Evolutionary conservation across 37 sponge, comb jelly and placozoan species (phyloP), one percentile per base, ranked within the genome.

Genomic region (Halichondria panicea): DNA sequence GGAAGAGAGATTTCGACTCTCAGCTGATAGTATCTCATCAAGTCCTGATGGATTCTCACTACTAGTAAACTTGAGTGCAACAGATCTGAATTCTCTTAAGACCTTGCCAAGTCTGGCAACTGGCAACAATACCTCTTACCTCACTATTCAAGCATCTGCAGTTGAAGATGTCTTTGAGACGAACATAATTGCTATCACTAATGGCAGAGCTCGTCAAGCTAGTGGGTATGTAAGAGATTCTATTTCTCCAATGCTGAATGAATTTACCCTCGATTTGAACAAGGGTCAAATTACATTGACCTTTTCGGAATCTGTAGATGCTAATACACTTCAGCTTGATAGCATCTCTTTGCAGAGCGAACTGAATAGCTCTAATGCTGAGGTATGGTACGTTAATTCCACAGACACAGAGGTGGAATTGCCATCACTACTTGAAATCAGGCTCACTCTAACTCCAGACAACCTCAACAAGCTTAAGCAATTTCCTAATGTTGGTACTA

Each of bases 111-210:
- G 57, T 38, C 43, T 91, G 5, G 92, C 92, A 22, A 82, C 70
- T 12, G 61, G 42, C 43, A 35, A 53, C 2, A 81, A 66, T 25
- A 79, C 80, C 48, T 88, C 95, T 24, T 95, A 52, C 43, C 63
- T 88, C 31, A 84, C 79, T 6, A 46, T 91, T 37, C 61, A 67
- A n/a, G 82, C 88, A 36, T 70, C 72, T 19, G 75, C 95, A 30
- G 46, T 95, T 63, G 78, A 91, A 60, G 95, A 92, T 71, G 75
- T 88, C 28, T 84, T 76, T 81, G 89, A 85, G 15, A 68, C 75
- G 28, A 79, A 88, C 64, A 39, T 95, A 0, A 61, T 87, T 12
- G 90, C 89, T 11, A 63, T 92, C 21, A 89, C 90, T 18, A 86
- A 93, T 75, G 91, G 91, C 12, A 85, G 86, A n/a, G 90, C 77